Evolutionary conservation across 2,113 vertebrate species (phyloP).

Genomic region (Rhipidura dahli): DNA sequence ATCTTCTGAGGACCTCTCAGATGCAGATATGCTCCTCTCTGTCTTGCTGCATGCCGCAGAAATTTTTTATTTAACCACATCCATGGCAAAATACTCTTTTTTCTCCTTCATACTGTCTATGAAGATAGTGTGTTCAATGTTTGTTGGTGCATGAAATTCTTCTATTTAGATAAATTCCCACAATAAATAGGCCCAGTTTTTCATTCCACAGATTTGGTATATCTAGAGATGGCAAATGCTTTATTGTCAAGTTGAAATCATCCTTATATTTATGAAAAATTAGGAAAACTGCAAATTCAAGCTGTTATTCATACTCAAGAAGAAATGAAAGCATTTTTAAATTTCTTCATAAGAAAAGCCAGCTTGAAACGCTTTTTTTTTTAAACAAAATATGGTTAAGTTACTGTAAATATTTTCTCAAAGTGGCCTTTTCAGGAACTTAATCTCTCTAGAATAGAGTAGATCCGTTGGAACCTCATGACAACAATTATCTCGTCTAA

Average conservation of each 20-base stretch:
- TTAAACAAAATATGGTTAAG: background rate
- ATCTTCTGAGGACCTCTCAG: background rate
- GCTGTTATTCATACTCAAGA: background rate
- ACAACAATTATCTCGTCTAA: background rate
- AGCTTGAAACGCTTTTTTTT: background rate
- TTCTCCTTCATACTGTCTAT: background rate
- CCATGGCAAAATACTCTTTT: background rate
- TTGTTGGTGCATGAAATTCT: rapidly evolving
- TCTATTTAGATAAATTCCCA: background rate
- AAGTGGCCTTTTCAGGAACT: background rate
- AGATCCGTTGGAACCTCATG: background rate
- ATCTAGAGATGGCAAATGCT: background rate
- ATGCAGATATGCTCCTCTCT: background rate
- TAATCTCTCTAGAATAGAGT: background rate
- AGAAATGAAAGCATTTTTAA: background rate
- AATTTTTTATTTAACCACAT: background rate
- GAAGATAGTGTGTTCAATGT: background rate
- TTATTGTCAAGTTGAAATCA: background rate
- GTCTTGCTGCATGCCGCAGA: background rate
- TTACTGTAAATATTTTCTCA: background rate
- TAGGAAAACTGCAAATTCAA: background rate
- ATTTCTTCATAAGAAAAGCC: background rate
- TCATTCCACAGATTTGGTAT: background rate
- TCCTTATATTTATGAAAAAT: background rate
- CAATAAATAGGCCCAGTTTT: background rate